Evolutionary conservation across 2,113 vertebrate genomes (phyloP), one percentile per base, ranked within the genome.

Genomic region (Gymnogyps californianus): DNA sequence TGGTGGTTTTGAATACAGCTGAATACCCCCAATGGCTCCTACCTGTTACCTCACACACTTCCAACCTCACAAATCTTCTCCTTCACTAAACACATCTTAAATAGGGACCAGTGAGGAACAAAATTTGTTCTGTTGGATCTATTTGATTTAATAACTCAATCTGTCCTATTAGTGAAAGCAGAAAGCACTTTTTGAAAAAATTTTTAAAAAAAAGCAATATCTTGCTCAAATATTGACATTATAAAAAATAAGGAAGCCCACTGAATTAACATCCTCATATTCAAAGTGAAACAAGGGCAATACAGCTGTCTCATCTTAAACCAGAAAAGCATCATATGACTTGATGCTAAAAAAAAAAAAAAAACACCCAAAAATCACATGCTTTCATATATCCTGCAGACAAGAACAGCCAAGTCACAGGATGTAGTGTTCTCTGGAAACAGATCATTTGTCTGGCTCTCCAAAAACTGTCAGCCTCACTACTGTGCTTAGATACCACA

Each of bases 331-430:
- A 95, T 58, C 90, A 93, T 24, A 72, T 96, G 96, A 98, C 92
- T 90, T 6, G 9, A 86, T 42, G 57, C 47, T 75, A 20, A 92
- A 77, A 69, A 72, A 49, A n/a, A 42, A 58, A 16, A 31, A 46
- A 21, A 21, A 42, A 40, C 13, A 75, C 6, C 9, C 32, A 10
- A 86, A 96, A 98, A 92, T 97, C 96, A 89, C 16, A 93, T 90
- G 82, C 13, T 97, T 93, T 93, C 91, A 86, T 36, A 95, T 47
- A 94, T 96, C 94, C 89, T 75, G 87, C 87, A 95, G 95, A 91
- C 83, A 65, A 31, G 81, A 95, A 88, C 84, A 91, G 85, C 66
- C 71, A 92, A 96, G 84, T 91, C 90, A 82, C 75, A 38, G 88
- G 85, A 95, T 91, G 38, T 40, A 80, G 57, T 13, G 36, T 29